A percentile compares a stretch with the other conserved stretches of the same genome.
Conservation (phyloP, 2,797 vertebrate genomes). For the Fistularia commersonii region DNA sequence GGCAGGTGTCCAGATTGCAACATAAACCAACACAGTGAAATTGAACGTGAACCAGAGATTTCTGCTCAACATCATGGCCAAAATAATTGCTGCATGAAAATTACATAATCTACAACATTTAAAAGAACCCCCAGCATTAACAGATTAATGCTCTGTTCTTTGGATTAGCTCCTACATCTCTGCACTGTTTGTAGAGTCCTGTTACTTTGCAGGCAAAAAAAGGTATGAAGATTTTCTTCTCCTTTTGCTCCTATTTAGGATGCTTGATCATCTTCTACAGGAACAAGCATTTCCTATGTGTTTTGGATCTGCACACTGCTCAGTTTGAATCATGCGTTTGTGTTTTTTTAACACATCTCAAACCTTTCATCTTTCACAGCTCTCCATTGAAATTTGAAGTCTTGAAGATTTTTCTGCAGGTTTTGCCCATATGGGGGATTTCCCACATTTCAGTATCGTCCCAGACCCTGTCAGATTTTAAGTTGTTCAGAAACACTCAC, state of each 20-base stretch:
- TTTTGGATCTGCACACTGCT: neutral
- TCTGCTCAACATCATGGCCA: neutral
- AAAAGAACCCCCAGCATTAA: neutral
- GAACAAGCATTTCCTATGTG: no score
- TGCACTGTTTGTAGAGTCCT: neutral
- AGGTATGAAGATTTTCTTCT: neutral
- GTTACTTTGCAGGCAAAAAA: neutral
- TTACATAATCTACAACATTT: neutral
- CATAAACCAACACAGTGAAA: no score
- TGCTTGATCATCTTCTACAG: neutral
- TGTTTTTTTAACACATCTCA: no score
- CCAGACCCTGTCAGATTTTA: conserved; percentile 19
- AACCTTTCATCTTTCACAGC: no score
- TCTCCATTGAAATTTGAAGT: no score
- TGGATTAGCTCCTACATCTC: neutral
- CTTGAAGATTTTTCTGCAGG: no score
- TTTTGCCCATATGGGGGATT: conserved; percentile 9
- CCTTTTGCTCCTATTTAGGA: neutral
- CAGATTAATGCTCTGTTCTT: neutral
- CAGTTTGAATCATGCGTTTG: neutral
- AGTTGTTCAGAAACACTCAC: conserved; percentile 10
- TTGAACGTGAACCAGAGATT: no score
- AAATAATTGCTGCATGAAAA: neutral
- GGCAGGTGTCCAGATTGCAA: no score
- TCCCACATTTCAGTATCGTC: conserved; percentile 12